phyloP scores from a whole-genome alignment of 2,113 vertebrate genomes.

The Hyperopisus bebe region DNA sequence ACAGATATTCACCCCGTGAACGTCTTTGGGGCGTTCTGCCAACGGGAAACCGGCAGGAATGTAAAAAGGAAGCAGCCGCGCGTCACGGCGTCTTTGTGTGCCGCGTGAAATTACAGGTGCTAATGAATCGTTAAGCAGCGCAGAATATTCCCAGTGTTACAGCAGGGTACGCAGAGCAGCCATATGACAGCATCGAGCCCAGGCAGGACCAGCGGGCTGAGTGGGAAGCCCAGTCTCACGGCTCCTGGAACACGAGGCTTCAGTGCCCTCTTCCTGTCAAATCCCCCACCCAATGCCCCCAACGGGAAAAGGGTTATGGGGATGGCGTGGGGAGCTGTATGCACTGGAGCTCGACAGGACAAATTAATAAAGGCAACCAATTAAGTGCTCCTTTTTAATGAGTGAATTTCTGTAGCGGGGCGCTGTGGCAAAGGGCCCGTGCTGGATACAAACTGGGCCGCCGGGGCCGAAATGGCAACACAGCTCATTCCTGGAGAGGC shows the following conservation, averaged over 20 bases:
- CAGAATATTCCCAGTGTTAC: conserved; percentile 51
- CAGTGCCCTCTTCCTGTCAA: not conserved
- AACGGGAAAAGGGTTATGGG: conserved; percentile 54
- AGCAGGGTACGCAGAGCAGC: conserved; percentile 48
- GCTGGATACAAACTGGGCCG: conserved; percentile 59
- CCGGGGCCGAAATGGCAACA: conserved; percentile 59
- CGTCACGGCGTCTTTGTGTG: conserved; percentile 16
- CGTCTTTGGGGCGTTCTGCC: conserved; percentile 26
- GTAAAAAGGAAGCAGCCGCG: not conserved
- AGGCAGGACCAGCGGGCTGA: not conserved
- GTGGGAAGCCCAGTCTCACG: not conserved
- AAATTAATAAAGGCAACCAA: conserved; percentile 36
- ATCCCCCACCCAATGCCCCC: not conserved
- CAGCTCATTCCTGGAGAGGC: conserved; percentile 57
- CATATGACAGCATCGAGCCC: conserved; percentile 54
- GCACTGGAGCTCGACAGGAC: conserved; percentile 6
- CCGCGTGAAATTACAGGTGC: conserved; percentile 33
- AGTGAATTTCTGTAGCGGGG: conserved; percentile 26
- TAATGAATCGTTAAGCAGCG: conserved; percentile 52
- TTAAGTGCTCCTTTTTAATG: conserved; percentile 37
- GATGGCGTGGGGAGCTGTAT: conserved; percentile 34
- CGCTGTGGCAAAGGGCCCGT: conserved; percentile 58
- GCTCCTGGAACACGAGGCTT: not conserved
- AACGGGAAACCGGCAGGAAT: conserved; percentile 4
- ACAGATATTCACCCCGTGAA: not conserved